These are phyloP conservation scores for Ibidorhyncha struthersii DNA, from an alignment of 2,113 vertebrate species.

Conservation along the genomic window DNA sequence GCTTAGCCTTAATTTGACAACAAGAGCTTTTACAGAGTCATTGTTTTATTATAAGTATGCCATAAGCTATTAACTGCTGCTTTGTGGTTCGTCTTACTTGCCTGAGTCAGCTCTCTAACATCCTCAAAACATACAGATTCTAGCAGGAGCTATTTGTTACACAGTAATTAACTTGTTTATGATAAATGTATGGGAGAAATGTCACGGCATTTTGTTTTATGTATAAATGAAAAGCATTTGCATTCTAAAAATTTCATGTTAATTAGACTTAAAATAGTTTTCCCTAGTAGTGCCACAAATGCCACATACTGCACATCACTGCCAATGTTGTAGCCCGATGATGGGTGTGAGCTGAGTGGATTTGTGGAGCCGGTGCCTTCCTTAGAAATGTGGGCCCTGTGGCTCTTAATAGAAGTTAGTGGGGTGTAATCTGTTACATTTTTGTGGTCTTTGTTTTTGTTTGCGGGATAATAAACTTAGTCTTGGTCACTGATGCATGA, in stretches of 20 bases:
- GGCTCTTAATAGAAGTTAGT: not conserved
- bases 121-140: constrained; percentile 56
- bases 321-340: fast-evolving
- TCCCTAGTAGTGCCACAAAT: constrained; percentile 56
- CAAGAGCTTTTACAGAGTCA: constrained; percentile 53
- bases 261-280: constrained; percentile 77
- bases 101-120: constrained; percentile 67
- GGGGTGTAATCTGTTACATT: not conserved
- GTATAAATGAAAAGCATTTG: constrained; percentile 77
- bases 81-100: constrained; percentile 54
- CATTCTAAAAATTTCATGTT: constrained; percentile 72
- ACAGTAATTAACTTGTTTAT: constrained; percentile 82
- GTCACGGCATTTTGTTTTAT: constrained; percentile 79
- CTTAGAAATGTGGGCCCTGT: not conserved
- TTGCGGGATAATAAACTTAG: not conserved
- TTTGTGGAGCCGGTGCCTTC: not conserved
- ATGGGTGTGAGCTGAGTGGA: not conserved
- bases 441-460: not conserved
- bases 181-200: constrained; percentile 80
- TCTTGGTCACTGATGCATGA: not conserved
- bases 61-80: constrained; percentile 48
- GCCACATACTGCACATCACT: not conserved
- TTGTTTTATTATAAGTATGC: constrained; percentile 48
- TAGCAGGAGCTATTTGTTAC: constrained; percentile 75
- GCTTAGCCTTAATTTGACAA: constrained; percentile 67